These are phyloP conservation scores for Chiroxiphia lanceolata DNA, from an alignment of 2,797 vertebrate genomes.

Conservation along the genomic window DNA sequence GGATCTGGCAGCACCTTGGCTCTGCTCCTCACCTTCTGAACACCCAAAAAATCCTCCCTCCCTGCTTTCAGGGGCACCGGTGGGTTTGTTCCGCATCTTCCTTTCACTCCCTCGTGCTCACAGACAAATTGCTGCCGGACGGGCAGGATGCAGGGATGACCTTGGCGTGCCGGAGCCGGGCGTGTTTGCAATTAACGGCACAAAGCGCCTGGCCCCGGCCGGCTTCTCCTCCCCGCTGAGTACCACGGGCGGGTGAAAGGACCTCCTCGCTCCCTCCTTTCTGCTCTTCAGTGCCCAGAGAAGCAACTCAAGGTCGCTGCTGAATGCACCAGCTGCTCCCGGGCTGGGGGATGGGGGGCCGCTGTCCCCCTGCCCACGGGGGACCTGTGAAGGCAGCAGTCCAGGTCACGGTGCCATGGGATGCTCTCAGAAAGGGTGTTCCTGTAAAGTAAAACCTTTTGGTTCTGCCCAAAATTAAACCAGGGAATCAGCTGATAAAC, in stretches of 20 bases:
- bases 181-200: neutral
- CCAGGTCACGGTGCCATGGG: accelerated
- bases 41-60: neutral
- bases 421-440: neutral
- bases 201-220: neutral
- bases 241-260: neutral
- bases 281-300: neutral
- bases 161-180: neutral
- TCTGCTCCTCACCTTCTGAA: neutral
- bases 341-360: neutral
- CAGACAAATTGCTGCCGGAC: neutral
- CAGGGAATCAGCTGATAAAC: neutral
- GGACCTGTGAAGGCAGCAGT: neutral
- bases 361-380: accelerated
- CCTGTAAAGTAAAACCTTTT: neutral
- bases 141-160: neutral
- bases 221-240: neutral
- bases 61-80: neutral
- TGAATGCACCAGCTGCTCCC: neutral
- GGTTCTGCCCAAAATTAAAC: neutral
- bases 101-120: neutral
- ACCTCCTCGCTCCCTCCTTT: neutral
- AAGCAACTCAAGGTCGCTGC: conserved; percentile 43
- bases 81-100: neutral
- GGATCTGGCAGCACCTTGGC: neutral